Evolutionary conservation across 2,888 invertebrate species (phyloP).

Genomic region (Caenorhabditis sp.): DNA sequence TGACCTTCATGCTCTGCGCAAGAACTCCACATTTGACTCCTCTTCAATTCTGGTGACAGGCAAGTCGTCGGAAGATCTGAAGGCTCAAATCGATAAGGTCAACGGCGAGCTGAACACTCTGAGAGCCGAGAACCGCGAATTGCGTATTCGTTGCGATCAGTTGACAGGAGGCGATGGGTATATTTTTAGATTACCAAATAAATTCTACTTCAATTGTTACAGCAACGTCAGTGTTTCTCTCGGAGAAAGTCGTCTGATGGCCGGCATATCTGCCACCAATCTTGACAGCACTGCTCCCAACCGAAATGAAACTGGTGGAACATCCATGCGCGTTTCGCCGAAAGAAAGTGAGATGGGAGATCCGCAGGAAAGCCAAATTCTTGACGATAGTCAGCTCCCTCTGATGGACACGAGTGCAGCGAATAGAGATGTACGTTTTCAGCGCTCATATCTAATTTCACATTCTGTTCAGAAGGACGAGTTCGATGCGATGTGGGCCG

Average conservation of each 20-base stretch:
- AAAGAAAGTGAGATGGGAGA: conserved; percentile 4
- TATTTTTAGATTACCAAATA: background rate
- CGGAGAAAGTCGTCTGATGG: conserved; percentile 43
- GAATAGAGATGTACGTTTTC: conserved; percentile 9
- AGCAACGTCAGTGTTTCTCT: conserved; percentile 47
- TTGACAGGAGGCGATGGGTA: conserved; percentile 49
- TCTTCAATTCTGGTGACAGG: conserved; percentile 44
- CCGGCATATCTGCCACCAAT: conserved; percentile 44
- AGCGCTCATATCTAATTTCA: background rate
- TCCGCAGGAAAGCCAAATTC: conserved; percentile 35
- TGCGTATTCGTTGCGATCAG: conserved; percentile 56
- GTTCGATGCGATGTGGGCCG: conserved; percentile 26
- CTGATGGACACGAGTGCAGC: conserved; percentile 42
- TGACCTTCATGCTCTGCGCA: conserved; percentile 35
- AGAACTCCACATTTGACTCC: conserved; percentile 42
- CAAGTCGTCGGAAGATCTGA: conserved; percentile 47
- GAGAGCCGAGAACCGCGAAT: conserved; percentile 50
- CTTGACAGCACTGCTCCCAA: background rate
- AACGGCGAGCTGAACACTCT: conserved; percentile 47
- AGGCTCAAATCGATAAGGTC: conserved; percentile 34
- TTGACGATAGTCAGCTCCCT: conserved; percentile 48
- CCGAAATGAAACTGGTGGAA: conserved; percentile 16
- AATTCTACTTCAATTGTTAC: background rate
- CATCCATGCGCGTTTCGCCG: conserved; percentile 27
- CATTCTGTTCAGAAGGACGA: conserved; percentile 22